These are phyloP conservation scores for Chirona hameri DNA, from an alignment of 2,888 invertebrate species.

Conservation along the genomic window DNA sequence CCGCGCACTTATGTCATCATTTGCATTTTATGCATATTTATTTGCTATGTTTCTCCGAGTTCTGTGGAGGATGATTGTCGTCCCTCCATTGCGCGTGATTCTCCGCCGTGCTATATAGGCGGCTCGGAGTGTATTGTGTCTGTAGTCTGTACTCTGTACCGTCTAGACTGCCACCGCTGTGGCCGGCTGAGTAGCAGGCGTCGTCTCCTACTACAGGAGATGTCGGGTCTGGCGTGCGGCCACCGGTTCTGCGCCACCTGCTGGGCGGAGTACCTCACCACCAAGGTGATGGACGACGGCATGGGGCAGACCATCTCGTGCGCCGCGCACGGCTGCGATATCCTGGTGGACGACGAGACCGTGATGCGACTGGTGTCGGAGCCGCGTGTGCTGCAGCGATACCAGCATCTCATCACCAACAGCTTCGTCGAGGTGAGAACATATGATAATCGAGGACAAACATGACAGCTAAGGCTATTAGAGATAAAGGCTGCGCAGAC, in stretches of 20 bases:
- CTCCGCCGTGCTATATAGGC: too few species aligned
- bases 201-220: constrained; percentile 58
- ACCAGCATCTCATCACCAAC: constrained; percentile 95
- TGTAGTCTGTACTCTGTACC: not conserved
- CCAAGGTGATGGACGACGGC: constrained; percentile 97
- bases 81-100: too few species aligned
- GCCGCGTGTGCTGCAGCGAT: constrained; percentile 82
- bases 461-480: too few species aligned
- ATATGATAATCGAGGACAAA: not conserved
- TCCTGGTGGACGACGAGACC: constrained; percentile 93
- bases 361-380: constrained; percentile 89
- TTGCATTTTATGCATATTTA: too few species aligned
- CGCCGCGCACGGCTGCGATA: constrained; percentile 94
- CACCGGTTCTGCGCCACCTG: constrained; percentile 93
- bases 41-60: too few species aligned
- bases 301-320: constrained; percentile 51
- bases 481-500: too few species aligned
- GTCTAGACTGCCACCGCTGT: not conserved
- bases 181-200: not conserved
- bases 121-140: too few species aligned
- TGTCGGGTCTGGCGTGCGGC: constrained; percentile 95
- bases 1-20: too few species aligned
- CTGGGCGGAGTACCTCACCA: constrained; percentile 96
- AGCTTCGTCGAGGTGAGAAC: constrained; percentile 92
- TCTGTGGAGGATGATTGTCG: too few species aligned